Percentiles rank a stretch among this genome's conserved stretches.
These are phyloP conservation scores for Psilopogon haemacephalus DNA, from an alignment of 2,113 vertebrate genomes.

Conservation along the genomic window DNA sequence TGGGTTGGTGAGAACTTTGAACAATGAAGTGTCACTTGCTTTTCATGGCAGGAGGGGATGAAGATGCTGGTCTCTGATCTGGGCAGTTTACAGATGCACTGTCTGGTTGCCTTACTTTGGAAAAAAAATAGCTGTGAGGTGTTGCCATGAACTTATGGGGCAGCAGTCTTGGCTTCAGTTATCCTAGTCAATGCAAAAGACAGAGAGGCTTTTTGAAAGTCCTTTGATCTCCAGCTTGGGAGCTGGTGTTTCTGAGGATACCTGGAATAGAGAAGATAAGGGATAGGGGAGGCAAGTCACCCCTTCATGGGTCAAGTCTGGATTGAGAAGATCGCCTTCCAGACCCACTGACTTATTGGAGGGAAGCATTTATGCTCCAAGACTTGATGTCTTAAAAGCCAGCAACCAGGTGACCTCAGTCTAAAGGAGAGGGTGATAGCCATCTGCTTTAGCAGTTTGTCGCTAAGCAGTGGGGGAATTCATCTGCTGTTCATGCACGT, in stretches of 20 bases:
- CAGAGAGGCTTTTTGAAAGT: not conserved
- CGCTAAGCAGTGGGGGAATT: not conserved
- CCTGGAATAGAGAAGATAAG: not conserved
- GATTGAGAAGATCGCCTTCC: not conserved
- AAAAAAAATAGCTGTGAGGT: not conserved
- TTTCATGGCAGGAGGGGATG: not conserved
- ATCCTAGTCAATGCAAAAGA: accelerated
- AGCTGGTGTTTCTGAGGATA: not conserved
- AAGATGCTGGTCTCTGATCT: not conserved
- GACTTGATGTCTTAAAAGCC: not conserved
- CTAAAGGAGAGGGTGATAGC: not conserved
- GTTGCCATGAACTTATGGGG: not conserved
- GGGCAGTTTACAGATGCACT: not conserved
- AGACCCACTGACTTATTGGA: not conserved
- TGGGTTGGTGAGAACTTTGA: not conserved
- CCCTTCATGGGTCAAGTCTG: not conserved
- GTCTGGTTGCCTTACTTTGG: not conserved
- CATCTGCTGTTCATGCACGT: not conserved
- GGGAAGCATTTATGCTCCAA: not conserved
- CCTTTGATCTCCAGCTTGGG: not conserved
- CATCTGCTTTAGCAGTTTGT: slow-evolving; percentile 32
- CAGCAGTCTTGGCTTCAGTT: not conserved
- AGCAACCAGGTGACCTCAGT: not conserved
- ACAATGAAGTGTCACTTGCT: not conserved
- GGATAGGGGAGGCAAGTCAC: not conserved